Evolutionary conservation across 2,888 invertebrate species (phyloP), one percentile per base, ranked within the genome.

Genomic region (Tuberolachnus salignus): DNA sequence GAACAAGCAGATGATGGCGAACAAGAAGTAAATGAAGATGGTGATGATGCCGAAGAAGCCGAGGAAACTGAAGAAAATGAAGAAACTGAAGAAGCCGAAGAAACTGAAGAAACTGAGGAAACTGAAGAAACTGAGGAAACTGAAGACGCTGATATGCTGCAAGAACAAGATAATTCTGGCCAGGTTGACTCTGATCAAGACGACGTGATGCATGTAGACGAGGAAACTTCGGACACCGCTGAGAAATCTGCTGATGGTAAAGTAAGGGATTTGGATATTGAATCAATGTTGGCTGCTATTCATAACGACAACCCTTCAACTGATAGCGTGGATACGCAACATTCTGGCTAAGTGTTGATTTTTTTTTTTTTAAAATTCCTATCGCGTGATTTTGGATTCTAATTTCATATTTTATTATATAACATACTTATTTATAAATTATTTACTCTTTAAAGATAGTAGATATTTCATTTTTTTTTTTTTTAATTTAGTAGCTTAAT

Each of bases 251-350:
- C 13, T 26, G 23, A 70, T 13, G 23, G 10, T 13, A 70, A 80
- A 34, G 6, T 61, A 11, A 71, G 64, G 0, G 72, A 67, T 11
- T 51, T 82, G 3, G 82, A 82, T 57, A 81, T 82, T 11, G 82
- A 82, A 63, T 81, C 82, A 0, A 82, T 82, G 82, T 74, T 82
- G 11, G 82, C 81, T 0, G 81, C 82, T 0, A 66, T 82, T n/a
- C 82, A 82, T 74, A 80, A 81, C 21, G 82, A 82, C 53, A 74
- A 75, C 13, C 73, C 81, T 11, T 3, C 57, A 1, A n/a, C 42
- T 3, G 21, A 42, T 23, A n/a, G 3, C 4, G 53, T 8, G 2
- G 53, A 80, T 46, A 1, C 34, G 23, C 55, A 74, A 73, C 44
- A 34, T 46, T 34, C 16, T 46, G 44, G 44, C 11, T 55, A 55